Base-by-base conservation (phyloP, 2,797 vertebrate species). In the Perodicticus potto region DNA sequence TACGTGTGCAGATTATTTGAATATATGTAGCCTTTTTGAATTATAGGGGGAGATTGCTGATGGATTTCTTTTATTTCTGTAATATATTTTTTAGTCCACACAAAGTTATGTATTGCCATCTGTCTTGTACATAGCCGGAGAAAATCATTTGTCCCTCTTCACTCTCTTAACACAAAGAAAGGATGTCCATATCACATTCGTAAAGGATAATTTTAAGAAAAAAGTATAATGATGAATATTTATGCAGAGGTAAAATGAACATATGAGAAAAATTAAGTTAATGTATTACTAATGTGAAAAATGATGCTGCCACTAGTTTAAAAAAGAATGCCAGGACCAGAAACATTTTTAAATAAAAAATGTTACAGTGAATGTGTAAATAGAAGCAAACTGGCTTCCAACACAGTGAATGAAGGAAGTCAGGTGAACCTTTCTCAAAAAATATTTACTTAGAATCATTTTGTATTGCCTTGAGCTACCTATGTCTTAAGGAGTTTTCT, bases 181-280 rank as follows among this genome's bases (percentile, higher is more conserved):
- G 25, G 45, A n/a, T 25, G 8, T 81, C 78, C 77, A 57, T 57
- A 34, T 77, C 23, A 91, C 29, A 45, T 76, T 80, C 73, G 2
- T 12, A 57, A 93, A 86, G 14, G 53, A 89, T 63, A 45, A 55
- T 74, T 78, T 96, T 94, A 14, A 86, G 14, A n/a, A 83, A 88
- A 67, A 86, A 5, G 27, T 63, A 78, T 86, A 91, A 69, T 37
- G n/a, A 77, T 34, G 32, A 32, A 19, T 83, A 57, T 88, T 22
- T 19, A 55, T 29, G 55, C 14, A 69, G 34, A 78, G 12, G 93
- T 67, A 82, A 96, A 78, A 72, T 17, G 17, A 88, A 72, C 19
- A 16, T 45, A 19, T 25, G 27, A 40, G 89, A 86, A 85, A 86
- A 20, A 23, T 37, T 40, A 25, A 82, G 69, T 49, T 90, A 81